These are phyloP conservation scores for Siphlonurus alternatus DNA, from an alignment of 2,888 invertebrate species.

Conservation along the genomic window DNA sequence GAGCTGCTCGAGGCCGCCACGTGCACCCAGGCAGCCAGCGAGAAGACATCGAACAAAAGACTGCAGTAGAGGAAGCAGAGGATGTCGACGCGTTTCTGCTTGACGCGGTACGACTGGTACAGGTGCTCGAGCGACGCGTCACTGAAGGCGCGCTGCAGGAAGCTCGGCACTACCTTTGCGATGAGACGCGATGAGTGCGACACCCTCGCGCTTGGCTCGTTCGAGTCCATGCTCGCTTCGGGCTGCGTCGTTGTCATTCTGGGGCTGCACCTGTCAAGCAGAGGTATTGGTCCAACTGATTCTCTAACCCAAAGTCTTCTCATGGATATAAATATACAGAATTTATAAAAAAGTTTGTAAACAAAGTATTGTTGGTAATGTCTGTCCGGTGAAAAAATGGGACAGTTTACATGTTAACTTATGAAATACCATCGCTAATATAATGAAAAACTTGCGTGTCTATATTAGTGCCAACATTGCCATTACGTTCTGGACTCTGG, in stretches of 20 bases:
- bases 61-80: constrained; percentile 50
- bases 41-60: constrained; percentile 38
- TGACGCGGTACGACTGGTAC: constrained; percentile 52
- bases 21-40: neutral
- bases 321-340: no score
- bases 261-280: no score
- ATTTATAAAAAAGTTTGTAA: no score
- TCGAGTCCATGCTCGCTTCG: neutral
- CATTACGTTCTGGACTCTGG: no score
- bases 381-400: no score
- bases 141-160: constrained; percentile 34
- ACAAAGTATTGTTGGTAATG: no score
- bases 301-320: no score
- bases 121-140: constrained; percentile 47
- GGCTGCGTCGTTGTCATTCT: neutral
- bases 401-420: no score
- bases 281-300: no score
- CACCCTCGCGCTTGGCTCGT: neutral
- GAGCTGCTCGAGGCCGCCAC: constrained; percentile 17
- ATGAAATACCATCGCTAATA: no score
- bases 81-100: constrained; percentile 51
- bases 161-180: constrained; percentile 2
- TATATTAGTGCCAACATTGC: no score
- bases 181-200: neutral
- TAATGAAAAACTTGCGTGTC: no score